Percentiles rank a stretch among this genome's conserved stretches.
Conservation (phyloP, 2,888 invertebrate genomes). For the Rosalia funebris region DNA sequence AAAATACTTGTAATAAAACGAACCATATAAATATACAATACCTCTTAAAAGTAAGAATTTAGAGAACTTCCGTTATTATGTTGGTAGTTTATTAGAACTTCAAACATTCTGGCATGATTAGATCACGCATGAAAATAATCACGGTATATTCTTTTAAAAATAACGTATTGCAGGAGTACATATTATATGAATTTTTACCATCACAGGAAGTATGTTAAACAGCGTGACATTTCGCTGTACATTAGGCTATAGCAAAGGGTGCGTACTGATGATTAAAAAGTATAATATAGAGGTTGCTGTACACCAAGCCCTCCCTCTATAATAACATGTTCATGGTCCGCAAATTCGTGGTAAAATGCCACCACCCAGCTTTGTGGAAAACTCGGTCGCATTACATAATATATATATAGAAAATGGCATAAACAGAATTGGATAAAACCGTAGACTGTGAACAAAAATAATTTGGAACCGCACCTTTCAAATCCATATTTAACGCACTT, state of each 20-base stretch:
- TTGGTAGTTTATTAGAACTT: background rate
- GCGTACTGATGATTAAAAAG: conserved; percentile 19
- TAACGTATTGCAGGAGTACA: too few relatives aligned
- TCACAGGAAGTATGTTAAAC: background rate
- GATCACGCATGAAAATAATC: background rate
- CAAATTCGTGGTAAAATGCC: conserved; percentile 40
- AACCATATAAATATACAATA: too few relatives aligned
- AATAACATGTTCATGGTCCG: conserved; percentile 25
- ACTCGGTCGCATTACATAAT: conserved; percentile 43
- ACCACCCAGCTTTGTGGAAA: conserved; percentile 36
- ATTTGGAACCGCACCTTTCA: background rate
- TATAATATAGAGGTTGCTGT: conserved; percentile 4
- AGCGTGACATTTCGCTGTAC: conserved; percentile 4
- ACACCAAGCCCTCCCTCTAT: conserved; percentile 12
- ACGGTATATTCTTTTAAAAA: conserved; percentile 4
- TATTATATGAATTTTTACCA: background rate
- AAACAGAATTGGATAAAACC: conserved; percentile 1
- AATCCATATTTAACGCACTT: background rate
- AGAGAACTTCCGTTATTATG: background rate
- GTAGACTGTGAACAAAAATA: background rate
- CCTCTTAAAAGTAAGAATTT: too few relatives aligned
- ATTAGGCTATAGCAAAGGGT: conserved; percentile 7
- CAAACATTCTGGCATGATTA: background rate
- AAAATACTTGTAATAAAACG: too few relatives aligned
- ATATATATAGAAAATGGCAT: too few relatives aligned